Evolutionary conservation across 2,797 vertebrate species (phyloP), one percentile per base, ranked within the genome.

Genomic region (Ataeniobius toweri): DNA sequence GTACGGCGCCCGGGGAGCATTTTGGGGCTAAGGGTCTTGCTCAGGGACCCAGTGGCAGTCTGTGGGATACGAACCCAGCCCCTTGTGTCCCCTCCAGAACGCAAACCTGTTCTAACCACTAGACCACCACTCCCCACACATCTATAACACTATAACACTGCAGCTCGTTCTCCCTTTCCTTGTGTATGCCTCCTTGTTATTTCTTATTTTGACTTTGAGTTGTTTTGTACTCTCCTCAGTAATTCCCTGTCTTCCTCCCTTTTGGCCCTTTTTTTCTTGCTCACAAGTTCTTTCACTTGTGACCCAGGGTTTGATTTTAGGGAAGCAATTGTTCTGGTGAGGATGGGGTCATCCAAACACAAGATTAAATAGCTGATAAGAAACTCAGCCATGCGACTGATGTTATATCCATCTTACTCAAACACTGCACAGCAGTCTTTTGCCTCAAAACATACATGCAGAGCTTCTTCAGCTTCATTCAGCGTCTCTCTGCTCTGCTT

Each of bases 141-240:
- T 18, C 26, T 61, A 4, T 61, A 61, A 61, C 28, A 61, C 16
- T 61, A 5, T 61, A 28, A 28, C 31, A 5, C 59, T 61, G 26
- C 2, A 18, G 59, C 28, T 31, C n/a, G n/a, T n/a, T n/a, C n/a
- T n/a, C n/a, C n/a, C n/a, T n/a, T n/a, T n/a, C n/a, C n/a, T n/a
- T n/a, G n/a, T n/a, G n/a, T n/a, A n/a, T n/a, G n/a, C n/a, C n/a
- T n/a, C n/a, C n/a, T n/a, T n/a, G n/a, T n/a, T n/a, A n/a, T n/a
- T n/a, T n/a, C 59, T 61, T 61, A 31, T 61, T n/a, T 65, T 65
- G 61, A 65, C 6, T 39, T 65, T 39, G 28, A 65, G 61, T 65
- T 65, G 31, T 61, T 61, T 61, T 31, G 61, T 7, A 39, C 16
- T 3, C 31, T 65, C 59, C 59, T 31, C 16, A 39, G 36, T 61